Conservation (phyloP, 2,113 vertebrate genomes). For the Sminthopsis crassicaudata region DNA sequence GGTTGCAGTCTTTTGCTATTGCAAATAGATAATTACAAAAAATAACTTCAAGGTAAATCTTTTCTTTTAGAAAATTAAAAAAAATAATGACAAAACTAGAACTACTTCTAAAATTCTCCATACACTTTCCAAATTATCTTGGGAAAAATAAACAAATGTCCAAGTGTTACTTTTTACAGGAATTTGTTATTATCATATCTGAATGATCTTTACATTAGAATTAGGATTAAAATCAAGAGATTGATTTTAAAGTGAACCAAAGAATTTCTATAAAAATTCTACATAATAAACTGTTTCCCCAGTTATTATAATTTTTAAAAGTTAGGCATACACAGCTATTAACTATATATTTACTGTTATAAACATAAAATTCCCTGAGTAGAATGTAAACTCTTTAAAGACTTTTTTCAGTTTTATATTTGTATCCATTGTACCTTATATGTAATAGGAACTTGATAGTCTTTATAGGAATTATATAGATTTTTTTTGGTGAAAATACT, state of each 20-base stretch:
- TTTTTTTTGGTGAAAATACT: background rate
- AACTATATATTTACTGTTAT: background rate
- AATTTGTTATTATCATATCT: background rate
- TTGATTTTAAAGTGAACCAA: background rate
- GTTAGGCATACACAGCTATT: background rate
- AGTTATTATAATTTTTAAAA: background rate
- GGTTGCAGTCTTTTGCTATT: background rate
- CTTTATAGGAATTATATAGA: background rate
- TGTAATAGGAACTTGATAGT: background rate
- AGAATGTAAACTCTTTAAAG: background rate
- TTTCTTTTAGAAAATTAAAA: background rate
- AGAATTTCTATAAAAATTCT: background rate
- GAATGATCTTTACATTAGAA: background rate
- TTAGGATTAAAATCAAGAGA: background rate
- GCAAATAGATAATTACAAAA: background rate
- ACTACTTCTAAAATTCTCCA: background rate
- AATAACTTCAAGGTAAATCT: background rate
- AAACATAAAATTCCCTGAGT: background rate
- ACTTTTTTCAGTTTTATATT: background rate
- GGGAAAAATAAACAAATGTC: background rate
- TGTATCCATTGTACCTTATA: background rate
- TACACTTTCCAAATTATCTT: background rate
- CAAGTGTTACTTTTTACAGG: background rate
- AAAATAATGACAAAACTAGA: background rate
- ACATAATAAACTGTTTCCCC: background rate